Evolutionary conservation across 1,140 invertebrate species (phyloP).

Genomic region (Aleiodes sp.): DNA sequence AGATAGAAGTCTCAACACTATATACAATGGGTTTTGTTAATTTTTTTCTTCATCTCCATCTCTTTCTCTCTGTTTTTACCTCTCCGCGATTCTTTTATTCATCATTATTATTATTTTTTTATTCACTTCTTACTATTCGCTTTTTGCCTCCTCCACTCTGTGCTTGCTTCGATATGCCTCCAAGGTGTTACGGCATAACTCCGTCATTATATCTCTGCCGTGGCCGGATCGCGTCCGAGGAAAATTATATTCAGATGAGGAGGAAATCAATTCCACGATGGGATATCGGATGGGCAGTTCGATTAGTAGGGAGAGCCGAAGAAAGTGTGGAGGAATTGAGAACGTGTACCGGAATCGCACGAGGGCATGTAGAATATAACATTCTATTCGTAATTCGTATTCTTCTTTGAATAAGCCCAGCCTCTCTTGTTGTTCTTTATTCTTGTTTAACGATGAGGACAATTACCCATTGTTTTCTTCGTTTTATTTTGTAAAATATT

Average conservation of each 20-base stretch:
- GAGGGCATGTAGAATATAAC: conserved; percentile 15
- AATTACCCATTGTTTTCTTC: too few species aligned
- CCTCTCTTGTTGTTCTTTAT: neutral
- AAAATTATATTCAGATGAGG: conserved; percentile 64
- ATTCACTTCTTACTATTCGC: neutral
- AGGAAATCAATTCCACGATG: conserved; percentile 63
- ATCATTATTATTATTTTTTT: neutral
- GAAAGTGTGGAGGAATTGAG: conserved; percentile 23
- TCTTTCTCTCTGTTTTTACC: neutral
- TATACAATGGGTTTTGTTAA: conserved; percentile 1
- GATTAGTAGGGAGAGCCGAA: conserved; percentile 33
- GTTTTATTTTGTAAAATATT: neutral
- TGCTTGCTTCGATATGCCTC: conserved; percentile 48
- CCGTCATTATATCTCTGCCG: conserved; percentile 53
- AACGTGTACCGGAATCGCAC: conserved; percentile 16
- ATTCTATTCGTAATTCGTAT: conserved; percentile 25
- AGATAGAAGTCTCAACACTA: conserved; percentile 15
- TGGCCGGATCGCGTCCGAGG: conserved; percentile 45
- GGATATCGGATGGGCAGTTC: conserved; percentile 43
- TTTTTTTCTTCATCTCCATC: neutral
- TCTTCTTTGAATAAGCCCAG: conserved; percentile 19
- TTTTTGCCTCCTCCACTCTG: conserved; percentile 23
- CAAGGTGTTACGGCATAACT: conserved; percentile 60
- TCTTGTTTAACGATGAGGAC: neutral
- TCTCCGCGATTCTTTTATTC: neutral